Evolutionary conservation across 2,113 vertebrate species (phyloP).

Genomic region (Gavialis gangeticus): DNA sequence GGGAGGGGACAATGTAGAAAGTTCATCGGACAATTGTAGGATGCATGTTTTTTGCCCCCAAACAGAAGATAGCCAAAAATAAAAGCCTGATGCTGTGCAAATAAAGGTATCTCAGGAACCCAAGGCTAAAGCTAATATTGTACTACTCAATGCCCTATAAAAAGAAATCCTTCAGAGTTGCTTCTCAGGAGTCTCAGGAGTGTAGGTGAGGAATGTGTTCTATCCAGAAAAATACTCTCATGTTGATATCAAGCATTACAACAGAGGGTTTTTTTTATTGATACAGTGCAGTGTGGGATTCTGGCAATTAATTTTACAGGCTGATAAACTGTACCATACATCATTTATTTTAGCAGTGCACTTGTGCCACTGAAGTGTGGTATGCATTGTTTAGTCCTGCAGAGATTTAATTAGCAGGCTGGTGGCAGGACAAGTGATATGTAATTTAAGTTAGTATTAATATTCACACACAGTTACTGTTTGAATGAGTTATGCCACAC

Average conservation of each 20-base stretch:
- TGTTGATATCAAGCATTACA: neutral
- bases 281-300: neutral
- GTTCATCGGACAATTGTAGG: neutral
- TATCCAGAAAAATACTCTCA: neutral
- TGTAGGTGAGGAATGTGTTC: neutral
- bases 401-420: neutral
- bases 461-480: neutral
- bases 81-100: neutral
- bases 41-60: rapidly evolving
- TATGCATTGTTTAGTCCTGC: neutral
- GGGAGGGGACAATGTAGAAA: neutral
- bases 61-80: neutral
- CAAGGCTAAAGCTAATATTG: neutral
- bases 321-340: neutral
- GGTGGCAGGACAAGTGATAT: neutral
- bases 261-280: neutral
- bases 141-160: neutral
- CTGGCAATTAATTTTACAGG: neutral
- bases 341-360: neutral
- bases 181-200: neutral
- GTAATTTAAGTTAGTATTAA: neutral
- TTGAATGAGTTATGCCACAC: neutral
- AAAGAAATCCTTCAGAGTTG: neutral
- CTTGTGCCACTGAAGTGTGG: neutral
- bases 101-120: neutral